phyloP scores from a whole-genome alignment of 2,888 invertebrate species.

The Sabatieria punctata region DNA sequence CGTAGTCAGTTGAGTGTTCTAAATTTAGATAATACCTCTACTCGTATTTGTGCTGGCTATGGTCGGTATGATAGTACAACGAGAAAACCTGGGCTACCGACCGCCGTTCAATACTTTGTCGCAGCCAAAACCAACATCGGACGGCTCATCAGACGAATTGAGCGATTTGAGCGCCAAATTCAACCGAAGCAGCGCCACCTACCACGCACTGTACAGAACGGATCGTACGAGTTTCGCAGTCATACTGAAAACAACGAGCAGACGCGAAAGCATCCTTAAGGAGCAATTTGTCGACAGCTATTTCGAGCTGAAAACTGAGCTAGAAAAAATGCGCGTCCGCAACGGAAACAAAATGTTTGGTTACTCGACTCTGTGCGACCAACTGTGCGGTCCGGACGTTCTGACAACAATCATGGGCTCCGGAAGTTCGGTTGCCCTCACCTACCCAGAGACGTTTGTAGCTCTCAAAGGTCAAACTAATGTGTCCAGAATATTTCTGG shows the following conservation, averaged over 20 bases:
- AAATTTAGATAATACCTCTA: neutral
- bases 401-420: neutral
- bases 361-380: neutral
- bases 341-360: neutral
- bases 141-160: neutral
- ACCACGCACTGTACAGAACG: constrained; percentile 12
- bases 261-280: neutral
- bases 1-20: neutral
- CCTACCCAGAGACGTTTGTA: neutral
- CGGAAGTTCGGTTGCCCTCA: neutral
- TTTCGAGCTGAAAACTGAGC: neutral
- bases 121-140: neutral
- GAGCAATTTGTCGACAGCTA: constrained; percentile 8
- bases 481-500: neutral
- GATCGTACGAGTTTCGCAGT: constrained; percentile 15
- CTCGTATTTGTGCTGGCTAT: neutral
- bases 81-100: neutral
- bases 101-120: neutral
- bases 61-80: neutral
- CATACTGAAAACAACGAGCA: constrained; percentile 11
- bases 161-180: constrained; percentile 12
- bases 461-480: neutral
- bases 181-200: constrained; percentile 21
- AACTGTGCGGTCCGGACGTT: neutral
- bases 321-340: constrained; percentile 3